Evolutionary conservation across 1,140 invertebrate genomes (phyloP).

Genomic region (Drosophila sucinea): DNA sequence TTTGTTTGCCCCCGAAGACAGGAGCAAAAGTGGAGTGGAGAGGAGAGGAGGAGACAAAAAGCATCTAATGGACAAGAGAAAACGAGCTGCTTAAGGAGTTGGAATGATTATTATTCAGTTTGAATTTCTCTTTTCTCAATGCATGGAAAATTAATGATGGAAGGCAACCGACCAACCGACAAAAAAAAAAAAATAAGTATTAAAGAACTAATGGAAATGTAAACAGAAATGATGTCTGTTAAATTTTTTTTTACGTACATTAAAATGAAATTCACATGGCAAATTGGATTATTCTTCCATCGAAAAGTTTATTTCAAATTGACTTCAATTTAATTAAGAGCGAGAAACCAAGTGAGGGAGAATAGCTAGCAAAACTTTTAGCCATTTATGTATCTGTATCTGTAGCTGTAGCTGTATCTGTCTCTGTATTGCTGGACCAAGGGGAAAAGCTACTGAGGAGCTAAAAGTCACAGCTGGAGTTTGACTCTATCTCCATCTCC

Average conservation of each 20-base stretch:
- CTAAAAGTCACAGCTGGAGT: conserved; percentile 10
- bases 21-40: not conserved
- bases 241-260: not conserved
- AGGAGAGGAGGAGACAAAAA: not conserved
- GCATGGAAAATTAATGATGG: not conserved
- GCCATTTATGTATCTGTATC: not conserved
- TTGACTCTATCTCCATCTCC: not conserved
- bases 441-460: not conserved
- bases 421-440: too few relatives aligned
- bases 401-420: not conserved
- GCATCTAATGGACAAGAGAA: not conserved
- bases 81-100: not conserved
- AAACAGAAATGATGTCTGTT: not conserved
- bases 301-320: conserved; percentile 1
- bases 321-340: conserved; percentile 2
- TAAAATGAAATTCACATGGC: too few relatives aligned
- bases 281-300: too few relatives aligned
- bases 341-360: not conserved
- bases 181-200: too few relatives aligned
- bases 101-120: not conserved
- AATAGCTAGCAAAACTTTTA: not conserved
- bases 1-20: conserved; percentile 46
- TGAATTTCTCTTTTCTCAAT: not conserved
- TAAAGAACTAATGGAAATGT: not conserved
- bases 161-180: too few relatives aligned